Percentiles rank a stretch among this genome's conserved stretches.
Evolutionary conservation across 1,140 invertebrate species (phyloP).

Genomic region (Drosophila setifemur): DNA sequence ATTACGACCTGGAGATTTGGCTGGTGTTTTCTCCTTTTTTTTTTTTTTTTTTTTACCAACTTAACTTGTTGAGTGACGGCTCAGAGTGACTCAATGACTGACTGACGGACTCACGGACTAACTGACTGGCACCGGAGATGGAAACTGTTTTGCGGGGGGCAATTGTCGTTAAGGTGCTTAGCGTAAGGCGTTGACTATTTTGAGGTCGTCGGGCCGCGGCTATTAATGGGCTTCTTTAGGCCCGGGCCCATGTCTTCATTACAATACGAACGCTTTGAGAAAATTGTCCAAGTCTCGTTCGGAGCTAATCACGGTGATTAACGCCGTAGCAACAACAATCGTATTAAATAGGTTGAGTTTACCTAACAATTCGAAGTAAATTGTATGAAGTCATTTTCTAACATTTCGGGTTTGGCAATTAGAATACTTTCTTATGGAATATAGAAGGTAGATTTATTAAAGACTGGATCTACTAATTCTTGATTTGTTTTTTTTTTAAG

Average conservation of each 20-base stretch:
- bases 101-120: slow-evolving; percentile 9
- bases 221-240: slow-evolving; percentile 55
- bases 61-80: slow-evolving; percentile 61
- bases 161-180: slow-evolving; percentile 77
- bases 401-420: too few species aligned
- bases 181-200: slow-evolving; percentile 52
- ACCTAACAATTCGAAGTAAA: too few species aligned
- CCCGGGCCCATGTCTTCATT: slow-evolving; percentile 40
- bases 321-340: background rate
- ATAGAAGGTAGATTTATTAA: too few species aligned
- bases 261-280: slow-evolving; percentile 1
- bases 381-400: too few species aligned
- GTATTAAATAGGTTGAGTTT: background rate
- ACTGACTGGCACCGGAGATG: slow-evolving; percentile 35
- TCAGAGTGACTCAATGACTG: background rate
- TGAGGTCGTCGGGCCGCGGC: slow-evolving; percentile 32
- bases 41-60: too few species aligned
- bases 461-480: too few species aligned
- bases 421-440: too few species aligned
- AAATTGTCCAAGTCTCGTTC: slow-evolving; percentile 9
- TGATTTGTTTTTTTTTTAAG: too few species aligned
- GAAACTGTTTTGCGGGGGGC: slow-evolving; percentile 24
- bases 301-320: slow-evolving; percentile 31
- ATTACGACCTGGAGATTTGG: slow-evolving; percentile 37
- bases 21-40: too few species aligned